Base-by-base conservation (phyloP, 2,888 invertebrate genomes). In the Pimpla rufipes region DNA sequence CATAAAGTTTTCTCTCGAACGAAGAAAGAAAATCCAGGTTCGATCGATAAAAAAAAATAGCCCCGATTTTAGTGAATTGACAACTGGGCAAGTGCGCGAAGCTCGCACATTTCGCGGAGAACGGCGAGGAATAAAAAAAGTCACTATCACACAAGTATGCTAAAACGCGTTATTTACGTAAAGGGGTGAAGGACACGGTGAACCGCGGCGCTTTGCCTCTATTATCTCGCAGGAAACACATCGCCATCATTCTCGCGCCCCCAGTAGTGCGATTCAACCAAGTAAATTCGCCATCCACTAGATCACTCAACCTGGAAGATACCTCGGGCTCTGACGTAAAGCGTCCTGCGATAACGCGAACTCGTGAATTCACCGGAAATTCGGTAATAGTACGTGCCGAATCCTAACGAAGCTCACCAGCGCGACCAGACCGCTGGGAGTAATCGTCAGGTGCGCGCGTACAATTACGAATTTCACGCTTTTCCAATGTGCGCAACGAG, bases 401-500 rank as follows among this genome's bases (percentile, higher is more conserved):
- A 75, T 71, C 57, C 35, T 80, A 83, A 83, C 76, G 67, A 79
- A 74, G 80, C 77, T 76, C 59, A 64, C 6, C 57, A 11, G 21
- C 37, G 4, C 23, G 23, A 35, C n/a, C 45, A 13, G 57, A 40
- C 23, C 16, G 42, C 29, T 29, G 40, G 5, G 47, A 47, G 42
- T 42, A 75, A 80, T 73, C 66, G 66, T 21, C 42, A 67, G 57
- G n/a, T n/a, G n/a, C n/a, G n/a, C 29, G 21, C 79, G 59, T 57
- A 47, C 40, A 81, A 76, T 71, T 66, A 67, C 40, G 23, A 59
- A 18, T 23, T 37, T 47, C n/a, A 50, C 52, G 16, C 21, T 37
- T 42, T 50, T 10, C 6, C 42, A 50, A 3, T 10, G 45, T 66
- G 42, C 40, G 52, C 10, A 23, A 16, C 50, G 57, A 57, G 29